Percentiles rank a stretch among this genome's conserved stretches.
Evolutionary conservation across 2,797 vertebrate species (phyloP).

Genomic region (Serranus cabrilla): DNA sequence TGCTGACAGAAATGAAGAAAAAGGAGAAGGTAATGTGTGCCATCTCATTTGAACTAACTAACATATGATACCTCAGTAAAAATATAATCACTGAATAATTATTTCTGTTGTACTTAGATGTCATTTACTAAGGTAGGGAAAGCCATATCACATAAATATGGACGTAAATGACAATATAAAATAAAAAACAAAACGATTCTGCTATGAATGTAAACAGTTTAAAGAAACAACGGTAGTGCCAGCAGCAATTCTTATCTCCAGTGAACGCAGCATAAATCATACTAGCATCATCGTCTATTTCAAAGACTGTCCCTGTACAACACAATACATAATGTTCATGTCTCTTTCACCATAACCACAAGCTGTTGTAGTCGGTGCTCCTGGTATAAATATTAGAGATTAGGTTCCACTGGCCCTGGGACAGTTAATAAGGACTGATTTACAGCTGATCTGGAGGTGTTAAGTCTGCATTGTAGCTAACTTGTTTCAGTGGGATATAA

Average conservation of each 20-base stretch:
- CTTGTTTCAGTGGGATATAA: not conserved
- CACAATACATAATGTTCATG: not conserved
- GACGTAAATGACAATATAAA: too few relatives aligned
- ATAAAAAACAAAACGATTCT: too few relatives aligned
- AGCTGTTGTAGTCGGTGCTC: not conserved
- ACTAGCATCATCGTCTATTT: not conserved
- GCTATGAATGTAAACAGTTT: too few relatives aligned
- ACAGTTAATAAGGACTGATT: not conserved
- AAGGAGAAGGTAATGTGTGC: not conserved
- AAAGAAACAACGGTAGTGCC: not conserved
- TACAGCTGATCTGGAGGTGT: not conserved
- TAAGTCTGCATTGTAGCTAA: not conserved
- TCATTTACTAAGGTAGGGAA: not conserved
- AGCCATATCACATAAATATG: not conserved
- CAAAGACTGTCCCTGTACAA: not conserved
- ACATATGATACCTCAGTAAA: not conserved
- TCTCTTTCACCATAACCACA: not conserved
- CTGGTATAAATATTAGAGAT: not conserved
- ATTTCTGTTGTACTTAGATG: not conserved
- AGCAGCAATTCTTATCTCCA: not conserved
- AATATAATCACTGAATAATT: not conserved
- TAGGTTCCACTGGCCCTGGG: not conserved
- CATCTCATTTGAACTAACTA: not conserved
- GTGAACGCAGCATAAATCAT: conserved; percentile 1
- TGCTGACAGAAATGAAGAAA: not conserved